A percentile compares a stretch with the other conserved stretches of the same genome.
Evolutionary conservation across 2,797 vertebrate genomes (phyloP).

Genomic region (Hylomyscus alleni): DNA sequence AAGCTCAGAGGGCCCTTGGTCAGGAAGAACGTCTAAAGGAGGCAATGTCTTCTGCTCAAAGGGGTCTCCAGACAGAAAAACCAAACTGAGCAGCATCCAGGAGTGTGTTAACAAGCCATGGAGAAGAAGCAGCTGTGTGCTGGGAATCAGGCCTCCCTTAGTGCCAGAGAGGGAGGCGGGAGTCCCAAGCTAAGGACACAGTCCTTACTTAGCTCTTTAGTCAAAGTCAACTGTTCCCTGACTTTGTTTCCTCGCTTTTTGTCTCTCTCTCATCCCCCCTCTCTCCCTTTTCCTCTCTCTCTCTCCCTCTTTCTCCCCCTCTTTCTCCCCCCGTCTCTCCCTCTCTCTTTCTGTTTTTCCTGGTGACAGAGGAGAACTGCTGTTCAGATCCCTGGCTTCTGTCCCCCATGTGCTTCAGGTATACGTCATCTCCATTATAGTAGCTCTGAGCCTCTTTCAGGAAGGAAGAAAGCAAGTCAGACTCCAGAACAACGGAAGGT

Average conservation of each 20-base stretch:
- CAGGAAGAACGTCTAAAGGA: neutral
- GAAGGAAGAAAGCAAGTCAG: neutral
- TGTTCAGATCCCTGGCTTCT: neutral
- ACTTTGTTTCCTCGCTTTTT: neutral
- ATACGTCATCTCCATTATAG: neutral
- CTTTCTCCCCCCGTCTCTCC: no score
- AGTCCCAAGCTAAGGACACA: neutral
- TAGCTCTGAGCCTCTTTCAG: neutral
- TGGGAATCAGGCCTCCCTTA: neutral
- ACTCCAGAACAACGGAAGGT: neutral
- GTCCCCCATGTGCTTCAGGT: neutral
- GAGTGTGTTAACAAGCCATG: rapidly evolving
- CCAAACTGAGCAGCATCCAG: neutral
- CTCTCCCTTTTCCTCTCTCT: rapidly evolving
- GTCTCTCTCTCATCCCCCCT: no score
- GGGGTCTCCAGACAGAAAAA: neutral
- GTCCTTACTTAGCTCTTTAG: neutral
- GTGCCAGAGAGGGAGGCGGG: neutral
- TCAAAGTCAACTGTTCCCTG: neutral
- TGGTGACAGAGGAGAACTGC: neutral
- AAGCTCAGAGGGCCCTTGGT: neutral
- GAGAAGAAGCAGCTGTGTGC: neutral
- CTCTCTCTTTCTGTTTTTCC: neutral
- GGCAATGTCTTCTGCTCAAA: neutral
- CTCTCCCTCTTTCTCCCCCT: rapidly evolving